Evolutionary conservation across 2,113 vertebrate species (phyloP).

Genomic region (Melanotaenia duboulayi): DNA sequence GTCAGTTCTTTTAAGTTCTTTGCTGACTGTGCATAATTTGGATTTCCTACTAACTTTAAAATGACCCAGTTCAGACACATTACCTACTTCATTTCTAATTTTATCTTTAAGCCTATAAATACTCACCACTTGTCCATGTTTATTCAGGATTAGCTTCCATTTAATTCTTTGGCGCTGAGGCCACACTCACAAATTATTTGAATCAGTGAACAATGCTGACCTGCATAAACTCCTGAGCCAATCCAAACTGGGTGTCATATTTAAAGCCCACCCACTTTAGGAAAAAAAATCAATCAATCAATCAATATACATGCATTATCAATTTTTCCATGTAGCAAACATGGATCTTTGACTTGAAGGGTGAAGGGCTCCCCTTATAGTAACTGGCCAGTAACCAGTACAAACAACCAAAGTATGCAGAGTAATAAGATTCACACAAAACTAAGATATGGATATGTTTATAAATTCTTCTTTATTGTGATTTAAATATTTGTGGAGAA

Average conservation of each 20-base stretch:
- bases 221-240: constrained; percentile 25
- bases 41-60: constrained; percentile 1
- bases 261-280: constrained; percentile 17
- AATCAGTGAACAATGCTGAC: constrained; percentile 47
- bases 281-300: not conserved
- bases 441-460: too few species aligned
- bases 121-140: constrained; percentile 10
- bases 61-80: not conserved
- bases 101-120: constrained; percentile 35
- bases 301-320: too few species aligned
- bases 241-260: constrained; percentile 21
- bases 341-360: not conserved
- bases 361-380: too few species aligned
- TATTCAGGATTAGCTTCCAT: constrained; percentile 44
- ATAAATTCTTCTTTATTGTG: too few species aligned
- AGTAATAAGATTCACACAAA: too few species aligned
- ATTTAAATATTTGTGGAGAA: too few species aligned
- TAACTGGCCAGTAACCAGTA: too few species aligned
- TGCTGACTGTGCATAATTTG: not conserved
- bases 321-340: constrained; percentile 1
- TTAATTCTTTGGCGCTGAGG: constrained; percentile 8
- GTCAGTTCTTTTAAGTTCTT: not conserved
- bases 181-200: constrained; percentile 15
- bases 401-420: too few species aligned
- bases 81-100: constrained; percentile 8